These are phyloP conservation scores for Chydorus sphaericus DNA, from an alignment of 2,888 invertebrate genomes.

Conservation along the genomic window DNA sequence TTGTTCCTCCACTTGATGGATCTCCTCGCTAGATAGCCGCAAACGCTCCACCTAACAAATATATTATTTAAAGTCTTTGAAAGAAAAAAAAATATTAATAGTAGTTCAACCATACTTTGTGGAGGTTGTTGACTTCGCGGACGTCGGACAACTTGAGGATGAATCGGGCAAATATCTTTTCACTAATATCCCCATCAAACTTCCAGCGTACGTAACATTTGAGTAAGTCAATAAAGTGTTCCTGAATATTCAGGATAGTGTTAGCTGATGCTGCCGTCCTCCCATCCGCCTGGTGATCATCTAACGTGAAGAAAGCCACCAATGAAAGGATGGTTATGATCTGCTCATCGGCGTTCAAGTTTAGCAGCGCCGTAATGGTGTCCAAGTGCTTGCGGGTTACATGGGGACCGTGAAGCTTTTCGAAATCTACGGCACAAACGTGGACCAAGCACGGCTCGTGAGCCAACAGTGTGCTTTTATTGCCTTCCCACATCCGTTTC, in stretches of 20 bases:
- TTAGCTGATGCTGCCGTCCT: background rate
- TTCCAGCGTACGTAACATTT: constrained; percentile 1
- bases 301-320: background rate
- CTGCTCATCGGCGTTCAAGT: background rate
- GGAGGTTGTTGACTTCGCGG: background rate
- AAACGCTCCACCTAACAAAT: background rate
- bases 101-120: background rate
- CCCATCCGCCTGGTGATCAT: background rate
- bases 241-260: background rate
- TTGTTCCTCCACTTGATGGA: background rate
- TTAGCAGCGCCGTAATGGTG: background rate
- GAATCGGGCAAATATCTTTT: background rate
- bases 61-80: background rate
- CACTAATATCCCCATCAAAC: background rate
- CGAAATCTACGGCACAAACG: background rate
- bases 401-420: background rate
- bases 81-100: background rate
- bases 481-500: background rate
- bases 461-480: background rate
- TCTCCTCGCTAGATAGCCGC: background rate
- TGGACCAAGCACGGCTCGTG: background rate
- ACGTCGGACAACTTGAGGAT: constrained; percentile 2
- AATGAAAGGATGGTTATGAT: background rate
- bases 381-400: background rate
- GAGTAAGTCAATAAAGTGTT: constrained; percentile 1